phyloP scores from a whole-genome alignment of 2,888 invertebrate genomes.

The Melinopterus prodromus region DNA sequence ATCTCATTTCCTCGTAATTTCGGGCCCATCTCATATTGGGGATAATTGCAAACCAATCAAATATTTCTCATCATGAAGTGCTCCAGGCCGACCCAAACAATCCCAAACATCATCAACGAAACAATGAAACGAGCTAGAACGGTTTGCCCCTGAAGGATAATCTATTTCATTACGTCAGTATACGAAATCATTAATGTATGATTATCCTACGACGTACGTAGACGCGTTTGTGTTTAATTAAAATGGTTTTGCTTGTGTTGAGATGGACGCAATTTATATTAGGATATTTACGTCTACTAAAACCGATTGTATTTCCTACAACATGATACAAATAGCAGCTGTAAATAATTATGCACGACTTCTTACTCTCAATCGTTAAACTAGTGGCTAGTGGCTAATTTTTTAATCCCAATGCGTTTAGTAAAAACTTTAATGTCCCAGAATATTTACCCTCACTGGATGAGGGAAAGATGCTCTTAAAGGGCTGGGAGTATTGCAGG shows the following conservation, averaged over 20 bases:
- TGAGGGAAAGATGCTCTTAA: too few species aligned
- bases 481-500: too few species aligned
- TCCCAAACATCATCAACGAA: not conserved
- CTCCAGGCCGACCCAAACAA: not conserved
- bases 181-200: not conserved
- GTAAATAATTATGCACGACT: too few species aligned
- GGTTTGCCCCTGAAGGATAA: not conserved
- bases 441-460: too few species aligned
- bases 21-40: not conserved
- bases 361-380: too few species aligned
- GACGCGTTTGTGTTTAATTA: not conserved
- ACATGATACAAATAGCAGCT: too few species aligned
- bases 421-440: too few species aligned
- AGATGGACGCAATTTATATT: not conserved
- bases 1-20: not conserved
- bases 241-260: not conserved
- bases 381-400: too few species aligned
- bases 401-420: too few species aligned
- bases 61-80: not conserved
- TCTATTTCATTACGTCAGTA: not conserved
- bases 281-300: too few species aligned
- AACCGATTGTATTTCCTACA: too few species aligned
- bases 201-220: not conserved
- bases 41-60: not conserved
- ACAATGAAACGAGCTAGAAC: not conserved